Percentiles rank a stretch among this genome's conserved stretches.
Conservation (phyloP, 2,888 invertebrate genomes). For the Pseudeuparius sepicola region DNA sequence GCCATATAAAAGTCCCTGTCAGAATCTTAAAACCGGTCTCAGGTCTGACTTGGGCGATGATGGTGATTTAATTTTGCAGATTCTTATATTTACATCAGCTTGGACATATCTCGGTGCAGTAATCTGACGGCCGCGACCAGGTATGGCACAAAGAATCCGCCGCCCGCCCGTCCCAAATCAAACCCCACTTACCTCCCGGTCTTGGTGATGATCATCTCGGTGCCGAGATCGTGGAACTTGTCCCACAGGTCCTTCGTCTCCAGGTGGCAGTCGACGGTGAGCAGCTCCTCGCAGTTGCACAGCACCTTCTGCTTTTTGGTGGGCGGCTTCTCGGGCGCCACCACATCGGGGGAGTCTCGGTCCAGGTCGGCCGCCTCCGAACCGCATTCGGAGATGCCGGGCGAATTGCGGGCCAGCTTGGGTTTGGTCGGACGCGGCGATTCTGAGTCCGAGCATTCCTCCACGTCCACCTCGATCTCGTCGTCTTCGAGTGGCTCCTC, state of each 20-base stretch:
- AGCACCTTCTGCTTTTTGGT: slow-evolving; percentile 39
- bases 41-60: no score
- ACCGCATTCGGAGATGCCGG: slow-evolving; percentile 36
- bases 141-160: no score
- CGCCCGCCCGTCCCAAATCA: no score
- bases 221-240: slow-evolving; percentile 67
- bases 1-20: no score
- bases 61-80: no score
- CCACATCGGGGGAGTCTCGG: slow-evolving; percentile 35
- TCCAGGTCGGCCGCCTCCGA: slow-evolving; percentile 36
- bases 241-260: slow-evolving; percentile 78
- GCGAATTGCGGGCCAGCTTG: slow-evolving; percentile 31
- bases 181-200: slow-evolving; percentile 71
- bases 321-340: slow-evolving; percentile 30
- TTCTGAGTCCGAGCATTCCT: slow-evolving; percentile 49
- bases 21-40: no score
- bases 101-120: no score
- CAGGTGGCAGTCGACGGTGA: slow-evolving; percentile 58
- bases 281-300: slow-evolving; percentile 56
- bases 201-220: slow-evolving; percentile 81
- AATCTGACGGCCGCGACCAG: no score
- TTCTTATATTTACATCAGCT: no score
- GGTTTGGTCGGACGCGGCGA: slow-evolving; percentile 28
- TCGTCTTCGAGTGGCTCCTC: slow-evolving; percentile 43
- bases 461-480: slow-evolving; percentile 48